phyloP scores from a whole-genome alignment of 2,888 invertebrate species.

The Andricus curvator region DNA sequence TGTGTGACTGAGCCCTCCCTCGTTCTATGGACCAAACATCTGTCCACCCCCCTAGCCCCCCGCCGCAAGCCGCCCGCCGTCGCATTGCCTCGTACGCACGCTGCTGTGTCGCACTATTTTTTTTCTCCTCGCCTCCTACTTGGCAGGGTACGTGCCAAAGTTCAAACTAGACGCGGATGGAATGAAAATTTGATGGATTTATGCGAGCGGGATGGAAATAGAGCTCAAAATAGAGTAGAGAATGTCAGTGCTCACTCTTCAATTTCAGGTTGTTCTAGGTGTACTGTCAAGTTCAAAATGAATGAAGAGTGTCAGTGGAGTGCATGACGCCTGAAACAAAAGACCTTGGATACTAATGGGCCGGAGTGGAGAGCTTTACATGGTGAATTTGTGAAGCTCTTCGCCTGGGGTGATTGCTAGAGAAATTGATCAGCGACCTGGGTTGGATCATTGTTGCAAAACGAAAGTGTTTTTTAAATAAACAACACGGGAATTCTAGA shows the following conservation, averaged over 20 bases:
- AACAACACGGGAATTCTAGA: too few relatives aligned
- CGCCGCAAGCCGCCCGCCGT: constrained; percentile 52
- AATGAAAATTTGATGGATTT: constrained; percentile 40
- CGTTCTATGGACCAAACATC: constrained; percentile 76
- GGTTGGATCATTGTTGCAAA: too few relatives aligned
- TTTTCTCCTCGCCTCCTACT: constrained; percentile 40
- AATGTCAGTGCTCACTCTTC: neutral
- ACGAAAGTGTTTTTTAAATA: too few relatives aligned
- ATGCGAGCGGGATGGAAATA: constrained; percentile 26
- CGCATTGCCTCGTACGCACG: constrained; percentile 53
- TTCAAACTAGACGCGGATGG: constrained; percentile 28
- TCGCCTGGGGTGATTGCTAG: too few relatives aligned
- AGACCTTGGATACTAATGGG: too few relatives aligned
- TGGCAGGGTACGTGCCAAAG: constrained; percentile 27
- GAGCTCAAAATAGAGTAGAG: constrained; percentile 8
- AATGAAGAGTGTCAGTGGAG: too few relatives aligned
- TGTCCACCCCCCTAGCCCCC: constrained; percentile 64
- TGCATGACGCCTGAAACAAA: too few relatives aligned
- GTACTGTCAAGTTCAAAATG: too few relatives aligned
- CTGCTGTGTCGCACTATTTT: constrained; percentile 49
- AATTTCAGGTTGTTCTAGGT: neutral
- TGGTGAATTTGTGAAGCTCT: too few relatives aligned
- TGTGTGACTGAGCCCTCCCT: constrained; percentile 73
- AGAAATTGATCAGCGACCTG: too few relatives aligned
- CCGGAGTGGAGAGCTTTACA: too few relatives aligned